These are phyloP conservation scores for Argya squamiceps DNA, from an alignment of 2,797 vertebrate species.

Conservation along the genomic window DNA sequence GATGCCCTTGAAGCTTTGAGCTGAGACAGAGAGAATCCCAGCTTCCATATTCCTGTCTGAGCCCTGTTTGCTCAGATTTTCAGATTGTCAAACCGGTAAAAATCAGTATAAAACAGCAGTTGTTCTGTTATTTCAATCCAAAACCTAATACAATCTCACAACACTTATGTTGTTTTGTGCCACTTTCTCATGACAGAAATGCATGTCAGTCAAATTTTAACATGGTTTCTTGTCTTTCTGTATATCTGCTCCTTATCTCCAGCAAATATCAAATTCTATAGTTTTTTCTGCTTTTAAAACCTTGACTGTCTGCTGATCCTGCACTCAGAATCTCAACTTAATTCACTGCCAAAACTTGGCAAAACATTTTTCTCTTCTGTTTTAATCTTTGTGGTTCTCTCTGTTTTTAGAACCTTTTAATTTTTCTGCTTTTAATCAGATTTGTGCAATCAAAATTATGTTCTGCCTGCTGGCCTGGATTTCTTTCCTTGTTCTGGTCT, in stretches of 20 bases:
- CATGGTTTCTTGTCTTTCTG: not conserved
- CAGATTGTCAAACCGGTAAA: not conserved
- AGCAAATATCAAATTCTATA: not conserved
- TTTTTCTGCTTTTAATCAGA: slow-evolving; percentile 14
- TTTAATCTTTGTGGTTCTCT: not conserved
- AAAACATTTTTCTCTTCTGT: not conserved
- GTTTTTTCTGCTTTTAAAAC: not conserved
- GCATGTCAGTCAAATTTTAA: not conserved
- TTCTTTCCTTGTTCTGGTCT: not conserved
- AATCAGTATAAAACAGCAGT: not conserved
- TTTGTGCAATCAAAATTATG: not conserved
- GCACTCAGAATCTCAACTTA: not conserved
- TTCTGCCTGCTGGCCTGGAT: not conserved
- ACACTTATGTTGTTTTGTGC: not conserved
- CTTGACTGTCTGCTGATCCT: not conserved
- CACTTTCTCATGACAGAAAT: not conserved
- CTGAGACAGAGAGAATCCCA: not conserved
- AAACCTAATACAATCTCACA: not conserved
- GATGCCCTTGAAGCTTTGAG: not conserved
- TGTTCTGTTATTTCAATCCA: not conserved
- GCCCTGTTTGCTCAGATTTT: not conserved
- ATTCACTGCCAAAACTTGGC: not conserved
- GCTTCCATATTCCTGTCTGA: not conserved
- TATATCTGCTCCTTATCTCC: not conserved
- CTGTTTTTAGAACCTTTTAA: not conserved